Evolutionary conservation across 2,888 invertebrate species (phyloP).

Genomic region (Pammene aurita): DNA sequence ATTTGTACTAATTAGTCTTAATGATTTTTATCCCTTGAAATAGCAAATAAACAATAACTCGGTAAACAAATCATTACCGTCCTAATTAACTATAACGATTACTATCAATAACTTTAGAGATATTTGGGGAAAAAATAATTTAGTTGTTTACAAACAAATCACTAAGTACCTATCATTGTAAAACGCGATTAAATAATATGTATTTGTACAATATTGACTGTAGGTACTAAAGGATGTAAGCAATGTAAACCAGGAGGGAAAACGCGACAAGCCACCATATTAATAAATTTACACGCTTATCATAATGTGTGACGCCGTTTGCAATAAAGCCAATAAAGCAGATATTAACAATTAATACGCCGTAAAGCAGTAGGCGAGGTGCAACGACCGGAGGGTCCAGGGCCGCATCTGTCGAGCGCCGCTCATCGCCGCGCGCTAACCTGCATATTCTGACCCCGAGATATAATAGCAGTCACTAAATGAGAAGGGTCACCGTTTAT

Average conservation of each 20-base stretch:
- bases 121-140: no score
- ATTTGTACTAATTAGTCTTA: no score
- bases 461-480: neutral
- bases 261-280: neutral
- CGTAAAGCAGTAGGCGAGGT: constrained; percentile 47
- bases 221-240: neutral
- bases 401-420: neutral
- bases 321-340: constrained; percentile 21
- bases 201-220: no score
- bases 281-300: constrained; percentile 4
- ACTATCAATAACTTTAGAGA: neutral
- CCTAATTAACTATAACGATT: neutral
- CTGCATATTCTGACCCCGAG: neutral
- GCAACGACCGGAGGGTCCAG: constrained; percentile 43
- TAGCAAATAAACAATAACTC: neutral
- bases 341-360: constrained; percentile 43
- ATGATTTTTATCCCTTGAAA: neutral
- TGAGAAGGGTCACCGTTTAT: no score
- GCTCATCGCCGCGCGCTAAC: neutral
- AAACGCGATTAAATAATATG: no score
- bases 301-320: constrained; percentile 8
- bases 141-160: no score
- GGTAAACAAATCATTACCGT: constrained; percentile 4
- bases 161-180: no score
- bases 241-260: neutral